A percentile compares a stretch with the other conserved stretches of the same genome.
Evolutionary conservation across 2,888 invertebrate species (phyloP).

Genomic region (Pristionchus entomophagus): DNA sequence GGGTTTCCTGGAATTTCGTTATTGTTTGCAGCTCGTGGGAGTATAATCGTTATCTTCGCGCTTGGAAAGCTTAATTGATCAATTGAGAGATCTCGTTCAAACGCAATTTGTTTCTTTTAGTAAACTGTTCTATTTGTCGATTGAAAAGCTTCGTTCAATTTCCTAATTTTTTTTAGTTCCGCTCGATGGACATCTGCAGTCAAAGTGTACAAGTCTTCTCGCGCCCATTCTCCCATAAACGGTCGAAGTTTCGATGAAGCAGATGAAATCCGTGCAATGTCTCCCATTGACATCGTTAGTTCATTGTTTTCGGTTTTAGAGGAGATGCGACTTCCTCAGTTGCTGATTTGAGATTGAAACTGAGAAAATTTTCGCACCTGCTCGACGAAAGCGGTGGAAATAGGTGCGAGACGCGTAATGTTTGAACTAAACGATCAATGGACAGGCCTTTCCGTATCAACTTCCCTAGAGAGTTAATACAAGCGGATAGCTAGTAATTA

Average conservation of each 20-base stretch:
- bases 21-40: neutral
- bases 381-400: neutral
- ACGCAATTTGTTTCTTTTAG: no score
- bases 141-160: no score
- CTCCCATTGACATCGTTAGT: neutral
- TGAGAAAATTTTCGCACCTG: neutral
- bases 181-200: conserved; percentile 74
- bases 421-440: neutral
- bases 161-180: conserved; percentile 56
- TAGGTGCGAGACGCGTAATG: neutral
- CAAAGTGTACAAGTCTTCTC: conserved; percentile 72
- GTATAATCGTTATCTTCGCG: neutral
- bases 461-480: no score
- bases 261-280: neutral
- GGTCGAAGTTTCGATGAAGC: conserved; percentile 22
- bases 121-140: no score
- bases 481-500: no score
- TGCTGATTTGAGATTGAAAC: neutral
- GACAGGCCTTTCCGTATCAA: no score
- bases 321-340: neutral
- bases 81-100: no score
- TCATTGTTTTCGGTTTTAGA: neutral
- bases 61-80: neutral
- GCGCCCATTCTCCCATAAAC: conserved; percentile 69
- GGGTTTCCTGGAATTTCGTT: conserved; percentile 45